Percentiles rank a stretch among this genome's conserved stretches.
Evolutionary conservation across 2,888 invertebrate genomes (phyloP).

Genomic region (Incurvaria masculella): DNA sequence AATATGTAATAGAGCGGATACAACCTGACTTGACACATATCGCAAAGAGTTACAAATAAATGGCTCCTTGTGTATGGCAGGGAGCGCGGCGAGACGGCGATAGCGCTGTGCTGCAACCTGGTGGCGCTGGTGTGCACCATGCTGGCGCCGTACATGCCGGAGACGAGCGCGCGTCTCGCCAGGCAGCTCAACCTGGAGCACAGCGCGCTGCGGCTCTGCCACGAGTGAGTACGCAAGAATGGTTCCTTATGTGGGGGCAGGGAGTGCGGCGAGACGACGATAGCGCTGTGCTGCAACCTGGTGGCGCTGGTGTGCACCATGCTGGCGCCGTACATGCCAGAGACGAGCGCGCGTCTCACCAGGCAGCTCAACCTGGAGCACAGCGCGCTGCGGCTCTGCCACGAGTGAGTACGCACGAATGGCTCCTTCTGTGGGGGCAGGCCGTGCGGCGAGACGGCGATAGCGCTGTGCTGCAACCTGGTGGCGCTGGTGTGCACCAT

Average conservation of each 20-base stretch:
- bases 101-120: constrained; percentile 73
- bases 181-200: constrained; percentile 67
- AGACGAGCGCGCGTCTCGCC: constrained; percentile 64
- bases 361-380: constrained; percentile 67
- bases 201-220: constrained; percentile 46
- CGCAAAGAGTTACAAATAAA: too few species aligned
- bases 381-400: constrained; percentile 46
- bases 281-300: constrained; percentile 73
- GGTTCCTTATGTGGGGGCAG: constrained; percentile 25
- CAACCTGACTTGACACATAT: too few species aligned
- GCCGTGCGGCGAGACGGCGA: constrained; percentile 74
- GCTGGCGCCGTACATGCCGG: constrained; percentile 90
- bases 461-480: constrained; percentile 73
- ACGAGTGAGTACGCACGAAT: constrained; percentile 38
- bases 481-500: constrained; percentile 70
- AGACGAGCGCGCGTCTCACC: constrained; percentile 64
- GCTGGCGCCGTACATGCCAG: constrained; percentile 90
- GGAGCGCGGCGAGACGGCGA: constrained; percentile 74
- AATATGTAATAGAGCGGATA: too few species aligned
- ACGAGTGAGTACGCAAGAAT: too few species aligned
- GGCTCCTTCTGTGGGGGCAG: constrained; percentile 18
- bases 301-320: constrained; percentile 70
- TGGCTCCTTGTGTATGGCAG: too few species aligned
- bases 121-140: constrained; percentile 70
- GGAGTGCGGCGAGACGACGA: constrained; percentile 74